Percentiles rank a stretch among this genome's conserved stretches.
Conservation (phyloP, 2,113 vertebrate genomes). For the Hyaena hyaena region DNA sequence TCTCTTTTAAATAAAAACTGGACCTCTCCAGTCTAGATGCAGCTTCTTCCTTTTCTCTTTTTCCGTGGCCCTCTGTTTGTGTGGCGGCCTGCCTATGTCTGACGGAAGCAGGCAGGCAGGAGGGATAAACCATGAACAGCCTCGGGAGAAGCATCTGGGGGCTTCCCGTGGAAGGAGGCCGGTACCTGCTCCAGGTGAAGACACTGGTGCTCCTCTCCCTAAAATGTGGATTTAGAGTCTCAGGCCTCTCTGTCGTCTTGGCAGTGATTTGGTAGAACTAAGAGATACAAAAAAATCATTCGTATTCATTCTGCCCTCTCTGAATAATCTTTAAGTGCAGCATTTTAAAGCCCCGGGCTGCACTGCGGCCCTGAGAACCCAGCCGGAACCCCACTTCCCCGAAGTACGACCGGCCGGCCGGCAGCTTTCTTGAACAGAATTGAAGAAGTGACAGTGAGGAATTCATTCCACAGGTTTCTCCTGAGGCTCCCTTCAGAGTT, state of each 20-base stretch:
- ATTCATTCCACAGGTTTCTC: not conserved
- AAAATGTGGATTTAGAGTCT: not conserved
- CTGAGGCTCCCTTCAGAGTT: not conserved
- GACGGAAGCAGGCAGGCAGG: not conserved
- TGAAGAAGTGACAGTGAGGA: not conserved
- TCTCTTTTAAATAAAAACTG: not conserved
- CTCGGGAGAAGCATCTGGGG: not conserved
- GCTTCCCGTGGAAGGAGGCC: not conserved
- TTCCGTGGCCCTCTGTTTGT: not conserved
- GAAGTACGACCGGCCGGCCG: fast-evolving
- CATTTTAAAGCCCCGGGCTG: not conserved
- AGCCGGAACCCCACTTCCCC: not conserved
- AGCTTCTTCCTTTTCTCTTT: not conserved
- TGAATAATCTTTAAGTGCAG: not conserved
- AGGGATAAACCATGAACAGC: not conserved
- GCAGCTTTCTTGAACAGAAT: not conserved
- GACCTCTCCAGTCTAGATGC: not conserved
- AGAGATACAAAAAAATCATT: not conserved
- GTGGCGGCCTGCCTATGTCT: not conserved
- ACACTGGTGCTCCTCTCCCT: not conserved
- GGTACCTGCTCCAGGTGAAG: not conserved
- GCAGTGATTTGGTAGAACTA: not conserved
- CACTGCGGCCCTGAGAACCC: not conserved
- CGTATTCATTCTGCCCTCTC: not conserved
- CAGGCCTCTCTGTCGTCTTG: not conserved